A percentile compares a stretch with the other conserved stretches of the same genome.
phyloP scores from a whole-genome alignment of 1,140 invertebrate species.

The Plectrocnemia conspersa region DNA sequence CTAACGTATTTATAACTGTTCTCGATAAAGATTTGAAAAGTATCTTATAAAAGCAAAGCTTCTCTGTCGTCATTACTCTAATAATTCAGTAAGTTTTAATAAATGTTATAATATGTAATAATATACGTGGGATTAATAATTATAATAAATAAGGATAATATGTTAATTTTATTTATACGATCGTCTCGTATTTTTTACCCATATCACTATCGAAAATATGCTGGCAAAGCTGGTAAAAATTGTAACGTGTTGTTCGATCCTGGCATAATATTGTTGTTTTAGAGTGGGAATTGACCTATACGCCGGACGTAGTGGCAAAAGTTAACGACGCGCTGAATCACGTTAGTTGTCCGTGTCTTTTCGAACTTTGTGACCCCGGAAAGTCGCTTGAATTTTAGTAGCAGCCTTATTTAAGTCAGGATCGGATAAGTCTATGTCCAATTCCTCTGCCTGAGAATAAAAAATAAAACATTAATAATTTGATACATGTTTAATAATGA shows the following conservation, averaged over 20 bases:
- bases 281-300: conserved; percentile 6
- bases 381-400: conserved; percentile 88
- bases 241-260: neutral
- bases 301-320: neutral
- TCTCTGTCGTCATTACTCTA: too few relatives aligned
- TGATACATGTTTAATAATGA: too few relatives aligned
- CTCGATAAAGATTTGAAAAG: too few relatives aligned
- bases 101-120: too few relatives aligned
- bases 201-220: too few relatives aligned
- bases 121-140: too few relatives aligned
- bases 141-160: too few relatives aligned
- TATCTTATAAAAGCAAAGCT: too few relatives aligned
- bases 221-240: conserved; percentile 1
- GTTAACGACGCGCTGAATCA: neutral
- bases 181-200: too few relatives aligned
- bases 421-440: conserved; percentile 77
- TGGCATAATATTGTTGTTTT: neutral
- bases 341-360: conserved; percentile 55
- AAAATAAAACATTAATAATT: conserved; percentile 3
- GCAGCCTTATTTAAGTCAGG: conserved; percentile 87
- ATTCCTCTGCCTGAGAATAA: conserved; percentile 52
- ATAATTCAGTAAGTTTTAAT: too few relatives aligned
- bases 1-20: too few relatives aligned
- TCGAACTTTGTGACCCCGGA: conserved; percentile 84
- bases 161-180: too few relatives aligned